A percentile compares a stretch with the other conserved stretches of the same genome.
These are phyloP conservation scores for Campoletis sonorensis DNA, from an alignment of 1,140 invertebrate genomes.

Conservation along the genomic window DNA sequence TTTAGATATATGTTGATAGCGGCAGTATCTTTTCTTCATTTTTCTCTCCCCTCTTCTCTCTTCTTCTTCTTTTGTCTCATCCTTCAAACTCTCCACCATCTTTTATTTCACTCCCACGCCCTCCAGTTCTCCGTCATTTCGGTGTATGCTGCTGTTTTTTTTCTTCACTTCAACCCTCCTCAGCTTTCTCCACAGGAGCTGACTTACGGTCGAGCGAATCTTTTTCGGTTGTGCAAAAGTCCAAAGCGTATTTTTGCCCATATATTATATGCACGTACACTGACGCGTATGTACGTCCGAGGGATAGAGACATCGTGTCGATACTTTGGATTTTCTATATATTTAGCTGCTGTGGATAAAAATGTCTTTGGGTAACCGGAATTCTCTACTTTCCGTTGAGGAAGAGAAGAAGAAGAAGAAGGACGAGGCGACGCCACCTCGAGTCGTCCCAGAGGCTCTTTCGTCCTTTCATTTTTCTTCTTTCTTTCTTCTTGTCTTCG, in stretches of 20 bases:
- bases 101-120: neutral
- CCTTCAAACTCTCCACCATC: neutral
- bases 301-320: neutral
- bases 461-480: constrained; percentile 36
- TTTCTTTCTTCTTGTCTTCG: neutral
- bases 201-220: constrained; percentile 15
- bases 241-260: constrained; percentile 16
- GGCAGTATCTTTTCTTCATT: neutral
- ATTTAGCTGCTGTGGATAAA: constrained; percentile 33
- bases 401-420: constrained; percentile 2
- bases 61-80: neutral
- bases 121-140: constrained; percentile 33
- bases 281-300: neutral
- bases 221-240: constrained; percentile 26
- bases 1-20: neutral
- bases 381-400: constrained; percentile 25
- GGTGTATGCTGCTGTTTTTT: constrained; percentile 4
- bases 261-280: neutral
- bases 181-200: no score
- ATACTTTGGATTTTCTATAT: constrained; percentile 23
- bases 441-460: constrained; percentile 17
- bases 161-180: neutral
- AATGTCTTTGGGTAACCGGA: constrained; percentile 39
- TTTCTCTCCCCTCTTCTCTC: neutral
- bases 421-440: constrained; percentile 18